Percentiles rank a stretch among this genome's conserved stretches.
Conservation (phyloP, 2,113 vertebrate species). For the Phyllostomus discolor region DNA sequence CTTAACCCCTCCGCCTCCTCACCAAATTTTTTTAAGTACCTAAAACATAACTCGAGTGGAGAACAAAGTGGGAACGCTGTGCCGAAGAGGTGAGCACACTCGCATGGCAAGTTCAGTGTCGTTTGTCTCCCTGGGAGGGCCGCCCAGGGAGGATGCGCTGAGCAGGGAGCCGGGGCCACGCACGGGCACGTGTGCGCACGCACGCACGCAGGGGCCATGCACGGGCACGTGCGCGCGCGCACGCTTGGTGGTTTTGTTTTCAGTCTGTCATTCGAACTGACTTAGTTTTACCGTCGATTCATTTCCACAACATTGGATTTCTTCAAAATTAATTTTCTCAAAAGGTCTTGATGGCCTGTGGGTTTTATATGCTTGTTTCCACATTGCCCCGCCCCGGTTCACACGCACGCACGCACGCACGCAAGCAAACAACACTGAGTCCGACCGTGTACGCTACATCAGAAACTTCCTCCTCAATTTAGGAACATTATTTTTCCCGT, state of each 20-base stretch:
- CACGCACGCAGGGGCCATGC: no score
- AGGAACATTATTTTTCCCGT: not conserved
- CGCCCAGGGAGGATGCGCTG: not conserved
- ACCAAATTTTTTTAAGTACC: slow-evolving; percentile 83
- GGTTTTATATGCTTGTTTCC: not conserved
- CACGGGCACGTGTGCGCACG: no score
- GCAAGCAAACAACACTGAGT: not conserved
- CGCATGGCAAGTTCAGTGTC: not conserved
- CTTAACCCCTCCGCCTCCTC: slow-evolving; percentile 83
- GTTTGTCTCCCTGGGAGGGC: not conserved
- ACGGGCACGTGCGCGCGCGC: not conserved
- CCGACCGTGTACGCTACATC: not conserved
- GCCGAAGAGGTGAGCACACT: slow-evolving; percentile 86
- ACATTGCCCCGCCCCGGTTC: not conserved
- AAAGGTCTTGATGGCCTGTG: not conserved
- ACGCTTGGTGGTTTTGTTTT: not conserved
- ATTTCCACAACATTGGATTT: not conserved
- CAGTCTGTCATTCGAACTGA: slow-evolving; percentile 1
- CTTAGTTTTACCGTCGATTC: not conserved
- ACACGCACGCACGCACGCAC: accelerated
- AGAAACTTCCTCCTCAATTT: not conserved
- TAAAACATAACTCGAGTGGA: slow-evolving; percentile 82
- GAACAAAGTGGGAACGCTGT: slow-evolving; percentile 80
- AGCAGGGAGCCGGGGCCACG: not conserved
- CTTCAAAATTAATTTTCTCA: not conserved